phyloP scores from a whole-genome alignment of 2,888 invertebrate genomes.

The Cantharis rufa region DNA sequence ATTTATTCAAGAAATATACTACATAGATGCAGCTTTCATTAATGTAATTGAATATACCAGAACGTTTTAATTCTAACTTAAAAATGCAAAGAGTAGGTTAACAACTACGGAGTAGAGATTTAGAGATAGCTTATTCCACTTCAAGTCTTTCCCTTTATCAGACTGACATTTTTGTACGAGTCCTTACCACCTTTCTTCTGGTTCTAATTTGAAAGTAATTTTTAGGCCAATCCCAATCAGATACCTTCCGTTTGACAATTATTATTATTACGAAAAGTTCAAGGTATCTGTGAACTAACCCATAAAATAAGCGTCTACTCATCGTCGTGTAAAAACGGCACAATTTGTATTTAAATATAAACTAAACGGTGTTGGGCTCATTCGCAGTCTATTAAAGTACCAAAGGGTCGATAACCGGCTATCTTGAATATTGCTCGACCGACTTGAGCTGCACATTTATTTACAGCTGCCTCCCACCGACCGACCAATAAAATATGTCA shows the following conservation, averaged over 20 bases:
- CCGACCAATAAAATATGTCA: conserved; percentile 6
- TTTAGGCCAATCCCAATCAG: neutral
- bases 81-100: neutral
- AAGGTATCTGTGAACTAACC: neutral
- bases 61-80: neutral
- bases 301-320: neutral
- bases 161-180: neutral
- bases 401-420: conserved; percentile 28
- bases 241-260: neutral
- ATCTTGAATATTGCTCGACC: conserved; percentile 19
- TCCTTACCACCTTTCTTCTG: neutral
- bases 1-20: too few relatives aligned
- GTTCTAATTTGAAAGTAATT: neutral
- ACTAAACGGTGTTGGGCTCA: conserved; percentile 28
- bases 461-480: conserved; percentile 11
- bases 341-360: conserved; percentile 1
- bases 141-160: neutral
- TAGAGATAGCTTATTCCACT: neutral
- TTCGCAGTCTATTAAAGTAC: conserved; percentile 37
- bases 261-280: neutral
- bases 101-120: neutral
- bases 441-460: conserved; percentile 22
- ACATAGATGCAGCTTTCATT: neutral
- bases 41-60: neutral
- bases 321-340: neutral